Percentiles rank a stretch among this genome's conserved stretches.
These are phyloP conservation scores for Julus scandinavius DNA, from an alignment of 2,888 invertebrate species.

Conservation along the genomic window DNA sequence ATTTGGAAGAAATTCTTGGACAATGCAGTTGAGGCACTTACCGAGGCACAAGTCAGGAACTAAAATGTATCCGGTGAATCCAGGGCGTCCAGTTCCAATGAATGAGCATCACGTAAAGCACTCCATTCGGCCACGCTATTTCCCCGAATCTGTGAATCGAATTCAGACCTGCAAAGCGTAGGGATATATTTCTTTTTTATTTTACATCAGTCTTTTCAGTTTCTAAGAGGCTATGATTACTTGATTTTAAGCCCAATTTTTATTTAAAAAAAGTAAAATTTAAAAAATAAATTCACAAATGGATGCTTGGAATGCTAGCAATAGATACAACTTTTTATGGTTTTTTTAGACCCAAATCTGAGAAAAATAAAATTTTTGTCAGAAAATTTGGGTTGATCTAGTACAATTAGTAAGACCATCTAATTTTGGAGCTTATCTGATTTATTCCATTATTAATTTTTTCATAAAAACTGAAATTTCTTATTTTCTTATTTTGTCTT, in stretches of 20 bases:
- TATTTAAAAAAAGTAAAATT: too few relatives aligned
- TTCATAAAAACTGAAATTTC: too few relatives aligned
- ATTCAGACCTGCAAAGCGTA: conserved; percentile 84
- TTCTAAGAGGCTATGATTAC: not conserved
- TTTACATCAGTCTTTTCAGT: not conserved
- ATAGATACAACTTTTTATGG: too few relatives aligned
- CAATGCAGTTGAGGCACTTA: conserved; percentile 85
- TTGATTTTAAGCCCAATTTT: not conserved
- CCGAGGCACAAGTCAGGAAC: conserved; percentile 83
- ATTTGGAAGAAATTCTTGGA: conserved; percentile 96
- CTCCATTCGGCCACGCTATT: conserved; percentile 78
- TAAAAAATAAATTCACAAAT: too few relatives aligned
- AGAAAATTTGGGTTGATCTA: too few relatives aligned
- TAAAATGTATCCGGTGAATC: conserved; percentile 69
- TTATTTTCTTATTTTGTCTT: conserved; percentile 49
- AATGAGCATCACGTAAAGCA: conserved; percentile 76
- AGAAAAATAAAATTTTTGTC: too few relatives aligned
- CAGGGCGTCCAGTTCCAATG: conserved; percentile 80
- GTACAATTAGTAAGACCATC: too few relatives aligned
- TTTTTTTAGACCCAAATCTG: too few relatives aligned
- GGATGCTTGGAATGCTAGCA: too few relatives aligned
- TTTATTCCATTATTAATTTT: too few relatives aligned
- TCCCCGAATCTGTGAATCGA: conserved; percentile 82
- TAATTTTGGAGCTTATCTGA: too few relatives aligned
- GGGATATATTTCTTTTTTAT: conserved; percentile 62